Evolutionary conservation across 2,888 invertebrate species (phyloP), one percentile per base, ranked within the genome.

Genomic region (Seira musarum): DNA sequence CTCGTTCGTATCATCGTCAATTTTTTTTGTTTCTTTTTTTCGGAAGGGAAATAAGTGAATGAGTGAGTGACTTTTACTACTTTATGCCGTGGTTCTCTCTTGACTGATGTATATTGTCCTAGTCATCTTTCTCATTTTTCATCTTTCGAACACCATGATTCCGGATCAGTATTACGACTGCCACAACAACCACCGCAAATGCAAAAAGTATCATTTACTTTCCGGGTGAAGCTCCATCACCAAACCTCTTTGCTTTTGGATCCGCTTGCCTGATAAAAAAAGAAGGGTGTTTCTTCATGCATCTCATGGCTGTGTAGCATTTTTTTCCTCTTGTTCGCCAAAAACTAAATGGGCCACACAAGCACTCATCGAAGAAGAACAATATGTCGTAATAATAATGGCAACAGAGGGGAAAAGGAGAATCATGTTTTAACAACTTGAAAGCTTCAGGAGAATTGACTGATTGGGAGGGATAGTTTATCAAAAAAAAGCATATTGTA

Each of bases 331-430:
- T 30, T 30, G 30, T 30, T 30, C 30, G 2, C 30, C 30, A 2
- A 30, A 30, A 30, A 30, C 13, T 63, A 71, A 72, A 68, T 73
- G 64, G 71, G 68, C 21, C 72, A 66, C 49, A 69, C 17, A 30
- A 22, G 25, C 10, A 65, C 22, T 2, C 30, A 3, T 25, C 60
- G 21, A n/a, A 57, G 35, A 71, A 25, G 46, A 73, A 79, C 78
- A 72, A 79, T 73, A 73, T 79, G 79, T 63, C 68, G 69, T 79
- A 79, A 79, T 79, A 79, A 73, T 67, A 72, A 57, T 25, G 40
- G 63, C 19, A 35, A 46, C 10, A 73, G 24, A 40, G 22, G 60
- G 40, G 30, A 35, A 78, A 79, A 69, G 63, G 68, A 68, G 63
- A 79, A 68, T 79, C 78, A 78, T 72, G 78, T 61, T 70, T 46